phyloP scores from a whole-genome alignment of 1,140 invertebrate genomes.

The Magallana ariakensis region DNA sequence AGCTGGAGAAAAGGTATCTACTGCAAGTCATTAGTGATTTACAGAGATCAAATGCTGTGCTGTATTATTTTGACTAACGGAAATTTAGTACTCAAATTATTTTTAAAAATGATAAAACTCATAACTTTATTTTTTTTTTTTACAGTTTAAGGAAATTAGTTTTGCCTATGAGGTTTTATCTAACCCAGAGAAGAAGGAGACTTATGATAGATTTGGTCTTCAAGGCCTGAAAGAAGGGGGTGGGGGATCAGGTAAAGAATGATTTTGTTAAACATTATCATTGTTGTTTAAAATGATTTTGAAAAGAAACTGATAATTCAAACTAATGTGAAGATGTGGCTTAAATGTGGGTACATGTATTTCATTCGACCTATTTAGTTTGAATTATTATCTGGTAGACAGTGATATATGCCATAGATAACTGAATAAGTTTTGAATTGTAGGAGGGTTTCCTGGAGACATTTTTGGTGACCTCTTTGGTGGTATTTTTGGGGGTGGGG shows the following conservation, averaged over 20 bases:
- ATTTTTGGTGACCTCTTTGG: slow-evolving; percentile 79
- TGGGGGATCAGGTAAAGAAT: slow-evolving; percentile 80
- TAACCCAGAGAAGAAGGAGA: slow-evolving; percentile 95
- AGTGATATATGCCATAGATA: too few species aligned
- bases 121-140: not conserved
- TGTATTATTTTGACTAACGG: not conserved
- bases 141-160: slow-evolving; percentile 96
- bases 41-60: not conserved
- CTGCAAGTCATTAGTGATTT: not conserved
- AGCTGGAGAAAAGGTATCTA: slow-evolving; percentile 86
- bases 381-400: too few species aligned
- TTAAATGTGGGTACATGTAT: too few species aligned
- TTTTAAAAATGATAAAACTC: not conserved
- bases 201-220: slow-evolving; percentile 98
- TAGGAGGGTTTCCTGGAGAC: slow-evolving; percentile 71
- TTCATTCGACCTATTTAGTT: too few species aligned
- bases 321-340: too few species aligned
- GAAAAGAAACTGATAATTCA: too few species aligned
- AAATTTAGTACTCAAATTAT: not conserved
- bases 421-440: slow-evolving; percentile 23
- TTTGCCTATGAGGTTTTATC: slow-evolving; percentile 99
- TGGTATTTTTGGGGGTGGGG: slow-evolving; percentile 76
- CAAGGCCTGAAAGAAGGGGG: slow-evolving; percentile 96
- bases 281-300: too few species aligned
- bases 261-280: not conserved